Evolutionary conservation across 2,888 invertebrate genomes (phyloP).

Genomic region (Doris montereyensis): DNA sequence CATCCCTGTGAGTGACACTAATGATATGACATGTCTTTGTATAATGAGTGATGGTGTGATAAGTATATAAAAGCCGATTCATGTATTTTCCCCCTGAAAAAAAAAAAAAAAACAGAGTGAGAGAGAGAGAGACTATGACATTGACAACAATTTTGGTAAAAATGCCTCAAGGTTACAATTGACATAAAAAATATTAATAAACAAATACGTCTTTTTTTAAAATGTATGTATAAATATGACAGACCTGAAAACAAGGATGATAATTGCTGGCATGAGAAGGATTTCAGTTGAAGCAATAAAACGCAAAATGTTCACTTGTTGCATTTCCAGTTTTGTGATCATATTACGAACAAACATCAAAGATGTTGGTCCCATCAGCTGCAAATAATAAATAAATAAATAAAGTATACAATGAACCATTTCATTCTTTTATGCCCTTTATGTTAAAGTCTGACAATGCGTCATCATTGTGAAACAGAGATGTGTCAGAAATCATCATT

Average conservation of each 20-base stretch:
- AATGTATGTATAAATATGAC: slow-evolving; percentile 70
- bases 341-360: slow-evolving; percentile 90
- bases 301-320: slow-evolving; percentile 90
- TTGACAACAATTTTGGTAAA: background rate
- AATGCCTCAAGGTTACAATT: background rate
- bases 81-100: background rate
- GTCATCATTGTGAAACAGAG: background rate
- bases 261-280: slow-evolving; percentile 76
- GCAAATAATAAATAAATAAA: slow-evolving; percentile 52
- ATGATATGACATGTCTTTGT: too few species aligned
- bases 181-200: background rate
- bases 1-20: too few species aligned
- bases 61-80: background rate
- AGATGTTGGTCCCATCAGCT: slow-evolving; percentile 93
- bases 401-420: background rate
- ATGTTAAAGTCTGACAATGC: background rate
- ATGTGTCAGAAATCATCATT: too few species aligned
- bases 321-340: slow-evolving; percentile 90
- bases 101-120: background rate
- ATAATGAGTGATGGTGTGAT: too few species aligned
- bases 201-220: background rate
- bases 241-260: slow-evolving; percentile 84
- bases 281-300: slow-evolving; percentile 95
- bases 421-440: background rate
- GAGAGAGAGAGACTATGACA: background rate